A percentile compares a stretch with the other conserved stretches of the same genome.
Evolutionary conservation across 2,797 vertebrate genomes (phyloP).

Genomic region (Spea hammondii): DNA sequence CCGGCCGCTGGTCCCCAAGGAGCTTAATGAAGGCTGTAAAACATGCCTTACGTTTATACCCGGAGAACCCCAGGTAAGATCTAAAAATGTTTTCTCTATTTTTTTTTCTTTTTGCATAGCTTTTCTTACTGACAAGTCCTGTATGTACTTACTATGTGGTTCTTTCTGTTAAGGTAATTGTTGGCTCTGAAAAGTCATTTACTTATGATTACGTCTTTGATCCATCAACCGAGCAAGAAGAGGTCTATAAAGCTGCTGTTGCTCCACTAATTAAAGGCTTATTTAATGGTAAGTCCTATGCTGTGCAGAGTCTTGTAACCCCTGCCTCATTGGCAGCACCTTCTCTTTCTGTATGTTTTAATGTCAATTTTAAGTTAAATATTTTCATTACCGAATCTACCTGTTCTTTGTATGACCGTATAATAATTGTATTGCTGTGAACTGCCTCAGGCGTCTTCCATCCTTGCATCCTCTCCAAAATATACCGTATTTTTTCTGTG

Average conservation of each 20-base stretch:
- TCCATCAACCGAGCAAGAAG: constrained; percentile 86
- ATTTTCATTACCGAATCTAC: too few species aligned
- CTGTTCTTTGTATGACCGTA: too few species aligned
- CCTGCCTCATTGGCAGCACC: too few species aligned
- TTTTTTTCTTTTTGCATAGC: not conserved
- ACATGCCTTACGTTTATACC: constrained; percentile 85
- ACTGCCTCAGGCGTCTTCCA: too few species aligned
- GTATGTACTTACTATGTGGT: not conserved
- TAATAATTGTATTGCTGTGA: too few species aligned
- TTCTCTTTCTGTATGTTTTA: too few species aligned
- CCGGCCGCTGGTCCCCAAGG: constrained; percentile 86
- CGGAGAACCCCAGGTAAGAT: constrained; percentile 84
- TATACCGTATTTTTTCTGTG: too few species aligned
- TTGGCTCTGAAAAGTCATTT: constrained; percentile 87
- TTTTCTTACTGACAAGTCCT: not conserved
- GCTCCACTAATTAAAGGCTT: constrained; percentile 80
- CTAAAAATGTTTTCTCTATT: not conserved
- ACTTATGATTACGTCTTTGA: constrained; percentile 95
- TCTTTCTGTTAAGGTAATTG: constrained; percentile 74
- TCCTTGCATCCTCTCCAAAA: too few species aligned
- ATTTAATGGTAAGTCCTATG: constrained; percentile 81
- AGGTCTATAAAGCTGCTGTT: constrained; percentile 82
- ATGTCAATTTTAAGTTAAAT: too few species aligned
- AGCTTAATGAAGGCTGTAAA: constrained; percentile 87
- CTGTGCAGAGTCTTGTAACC: not conserved